Conservation (phyloP, 2,797 vertebrate species). For the Sandelia bainsii region DNA sequence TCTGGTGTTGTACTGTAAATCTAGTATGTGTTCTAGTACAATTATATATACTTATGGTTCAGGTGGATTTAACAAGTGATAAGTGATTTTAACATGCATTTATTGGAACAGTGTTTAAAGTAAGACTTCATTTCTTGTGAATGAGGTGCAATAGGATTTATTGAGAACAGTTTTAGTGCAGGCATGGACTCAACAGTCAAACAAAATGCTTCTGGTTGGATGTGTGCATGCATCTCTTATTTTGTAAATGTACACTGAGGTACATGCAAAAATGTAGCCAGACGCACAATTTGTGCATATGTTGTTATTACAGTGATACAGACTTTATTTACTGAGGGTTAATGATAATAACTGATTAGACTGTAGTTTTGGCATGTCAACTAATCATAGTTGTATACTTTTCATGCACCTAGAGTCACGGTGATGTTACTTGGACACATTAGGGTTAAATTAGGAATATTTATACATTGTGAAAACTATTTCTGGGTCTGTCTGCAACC, state of each 20-base stretch:
- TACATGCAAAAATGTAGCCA: too few species aligned
- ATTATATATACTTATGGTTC: background rate
- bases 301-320: too few species aligned
- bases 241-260: too few species aligned
- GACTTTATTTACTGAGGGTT: too few species aligned
- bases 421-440: slow-evolving; percentile 44
- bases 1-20: background rate
- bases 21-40: background rate
- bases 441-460: slow-evolving; percentile 42
- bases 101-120: background rate
- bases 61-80: background rate
- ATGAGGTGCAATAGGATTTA: slow-evolving; percentile 5
- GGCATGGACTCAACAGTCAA: slow-evolving; percentile 17
- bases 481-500: slow-evolving; percentile 38
- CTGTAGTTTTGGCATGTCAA: too few species aligned
- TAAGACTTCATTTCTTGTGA: background rate
- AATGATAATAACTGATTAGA: too few species aligned
- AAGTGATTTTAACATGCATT: slow-evolving; percentile 1
- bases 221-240: too few species aligned
- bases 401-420: background rate
- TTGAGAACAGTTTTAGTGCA: slow-evolving; percentile 7
- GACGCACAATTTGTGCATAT: too few species aligned
- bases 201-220: too few species aligned
- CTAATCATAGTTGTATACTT: too few species aligned
- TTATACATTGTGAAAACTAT: slow-evolving; percentile 46